phyloP scores from a whole-genome alignment of 1,140 invertebrate species.

The Drosophila littoralis region DNA sequence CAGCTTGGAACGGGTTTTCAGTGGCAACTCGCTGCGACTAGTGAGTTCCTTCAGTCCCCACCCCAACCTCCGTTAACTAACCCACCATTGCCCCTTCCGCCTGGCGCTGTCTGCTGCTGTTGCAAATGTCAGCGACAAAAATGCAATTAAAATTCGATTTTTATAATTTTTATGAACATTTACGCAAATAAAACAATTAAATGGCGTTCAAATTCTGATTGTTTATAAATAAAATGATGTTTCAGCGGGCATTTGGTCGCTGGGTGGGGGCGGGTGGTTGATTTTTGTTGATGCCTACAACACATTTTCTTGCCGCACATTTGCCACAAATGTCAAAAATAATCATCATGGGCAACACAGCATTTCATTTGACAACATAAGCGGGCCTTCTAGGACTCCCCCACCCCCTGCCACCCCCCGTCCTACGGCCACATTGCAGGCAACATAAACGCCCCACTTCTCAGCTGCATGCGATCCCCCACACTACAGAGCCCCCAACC shows the following conservation, averaged over 20 bases:
- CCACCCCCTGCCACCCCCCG: neutral
- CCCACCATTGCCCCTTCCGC: neutral
- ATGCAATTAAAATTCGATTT: slow-evolving; percentile 81
- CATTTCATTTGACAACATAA: slow-evolving; percentile 75
- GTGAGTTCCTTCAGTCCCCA: neutral
- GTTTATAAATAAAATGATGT: slow-evolving; percentile 69
- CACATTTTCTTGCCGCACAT: slow-evolving; percentile 55
- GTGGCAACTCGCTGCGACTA: neutral
- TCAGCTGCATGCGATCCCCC: slow-evolving; percentile 14
- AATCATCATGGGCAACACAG: slow-evolving; percentile 78
- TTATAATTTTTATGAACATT: slow-evolving; percentile 50
- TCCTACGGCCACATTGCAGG: neutral
- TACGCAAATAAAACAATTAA: slow-evolving; percentile 74
- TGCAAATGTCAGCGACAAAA: slow-evolving; percentile 63
- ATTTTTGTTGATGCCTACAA: slow-evolving; percentile 8
- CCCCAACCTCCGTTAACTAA: too few species aligned
- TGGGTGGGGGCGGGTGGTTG: slow-evolving; percentile 2
- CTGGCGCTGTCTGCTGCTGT: neutral
- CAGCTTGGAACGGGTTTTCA: slow-evolving; percentile 58
- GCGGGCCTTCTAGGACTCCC: slow-evolving; percentile 13
- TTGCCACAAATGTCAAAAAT: slow-evolving; percentile 82
- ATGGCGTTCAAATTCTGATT: slow-evolving; percentile 62
- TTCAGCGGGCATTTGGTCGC: neutral
- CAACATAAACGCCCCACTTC: slow-evolving; percentile 15
- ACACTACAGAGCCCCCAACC: neutral